A percentile compares a stretch with the other conserved stretches of the same genome.
Evolutionary conservation across 1,140 invertebrate genomes (phyloP).

Genomic region (Drosophila prosaltans): DNA sequence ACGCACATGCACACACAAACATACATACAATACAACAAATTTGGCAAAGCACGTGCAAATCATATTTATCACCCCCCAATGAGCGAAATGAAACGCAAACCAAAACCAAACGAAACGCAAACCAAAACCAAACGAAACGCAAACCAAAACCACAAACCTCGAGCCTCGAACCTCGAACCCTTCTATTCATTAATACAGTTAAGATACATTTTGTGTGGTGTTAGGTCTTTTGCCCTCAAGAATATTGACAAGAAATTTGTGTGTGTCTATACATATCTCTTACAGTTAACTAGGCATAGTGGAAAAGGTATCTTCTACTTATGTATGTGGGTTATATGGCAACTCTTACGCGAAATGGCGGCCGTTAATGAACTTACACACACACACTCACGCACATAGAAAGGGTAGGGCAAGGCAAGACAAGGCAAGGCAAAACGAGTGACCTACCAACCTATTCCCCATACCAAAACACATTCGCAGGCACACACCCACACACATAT

Average conservation of each 20-base stretch:
- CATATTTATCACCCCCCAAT: slow-evolving; percentile 16
- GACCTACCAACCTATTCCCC: slow-evolving; percentile 71
- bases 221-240: slow-evolving; percentile 7
- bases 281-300: slow-evolving; percentile 28
- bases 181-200: slow-evolving; percentile 12
- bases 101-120: neutral
- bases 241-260: slow-evolving; percentile 16
- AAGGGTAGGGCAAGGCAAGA: slow-evolving; percentile 14
- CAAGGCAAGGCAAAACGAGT: slow-evolving; percentile 49
- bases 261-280: slow-evolving; percentile 4
- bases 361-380: slow-evolving; percentile 76
- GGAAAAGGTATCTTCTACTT: slow-evolving; percentile 10
- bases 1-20: slow-evolving; percentile 1
- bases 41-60: slow-evolving; percentile 9
- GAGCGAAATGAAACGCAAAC: neutral
- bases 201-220: neutral
- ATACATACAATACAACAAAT: slow-evolving; percentile 5
- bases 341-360: slow-evolving; percentile 66
- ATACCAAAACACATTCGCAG: slow-evolving; percentile 24
- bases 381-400: slow-evolving; percentile 31
- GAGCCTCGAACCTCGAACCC: slow-evolving; percentile 1
- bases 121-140: no score
- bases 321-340: slow-evolving; percentile 27
- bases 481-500: slow-evolving; percentile 11
- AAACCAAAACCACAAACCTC: slow-evolving; percentile 1